Conservation (phyloP, 1,140 invertebrate genomes). For the Nymphalis io region DNA sequence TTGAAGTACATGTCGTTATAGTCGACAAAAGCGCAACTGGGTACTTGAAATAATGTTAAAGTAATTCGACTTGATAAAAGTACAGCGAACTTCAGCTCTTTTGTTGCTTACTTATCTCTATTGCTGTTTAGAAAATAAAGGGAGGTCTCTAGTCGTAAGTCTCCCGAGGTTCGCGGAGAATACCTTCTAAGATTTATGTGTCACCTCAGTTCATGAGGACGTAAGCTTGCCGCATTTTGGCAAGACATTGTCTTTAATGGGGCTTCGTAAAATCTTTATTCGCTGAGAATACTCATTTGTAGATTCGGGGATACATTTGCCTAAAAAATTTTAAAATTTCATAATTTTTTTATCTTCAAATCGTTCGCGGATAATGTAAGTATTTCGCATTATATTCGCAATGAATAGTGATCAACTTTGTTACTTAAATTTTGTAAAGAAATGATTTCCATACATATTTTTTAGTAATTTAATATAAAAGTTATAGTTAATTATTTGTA, state of each 20-base stretch:
- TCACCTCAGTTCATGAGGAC: constrained; percentile 31
- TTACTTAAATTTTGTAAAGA: no score
- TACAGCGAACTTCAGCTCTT: constrained; percentile 27
- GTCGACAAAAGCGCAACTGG: constrained; percentile 21
- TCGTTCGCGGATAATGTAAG: no score
- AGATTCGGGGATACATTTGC: background rate
- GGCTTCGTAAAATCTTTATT: constrained; percentile 27
- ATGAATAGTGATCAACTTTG: no score
- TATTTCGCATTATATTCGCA: no score
- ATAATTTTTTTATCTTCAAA: no score
- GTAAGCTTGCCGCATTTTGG: constrained; percentile 28
- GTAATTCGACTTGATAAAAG: constrained; percentile 37
- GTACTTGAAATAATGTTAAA: constrained; percentile 33
- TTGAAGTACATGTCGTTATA: constrained; percentile 21
- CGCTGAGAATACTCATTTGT: background rate
- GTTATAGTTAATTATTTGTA: no score
- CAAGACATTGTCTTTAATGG: constrained; percentile 24
- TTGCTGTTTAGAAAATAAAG: constrained; percentile 36
- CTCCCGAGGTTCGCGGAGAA: constrained; percentile 27
- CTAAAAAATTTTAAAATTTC: no score
- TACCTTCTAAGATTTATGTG: constrained; percentile 38
- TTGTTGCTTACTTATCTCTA: constrained; percentile 36
- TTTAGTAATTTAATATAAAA: no score
- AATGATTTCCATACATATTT: no score
- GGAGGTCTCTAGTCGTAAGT: constrained; percentile 34